These are phyloP conservation scores for Sorex araneus DNA, from an alignment of 2,113 vertebrate species.

Conservation along the genomic window DNA sequence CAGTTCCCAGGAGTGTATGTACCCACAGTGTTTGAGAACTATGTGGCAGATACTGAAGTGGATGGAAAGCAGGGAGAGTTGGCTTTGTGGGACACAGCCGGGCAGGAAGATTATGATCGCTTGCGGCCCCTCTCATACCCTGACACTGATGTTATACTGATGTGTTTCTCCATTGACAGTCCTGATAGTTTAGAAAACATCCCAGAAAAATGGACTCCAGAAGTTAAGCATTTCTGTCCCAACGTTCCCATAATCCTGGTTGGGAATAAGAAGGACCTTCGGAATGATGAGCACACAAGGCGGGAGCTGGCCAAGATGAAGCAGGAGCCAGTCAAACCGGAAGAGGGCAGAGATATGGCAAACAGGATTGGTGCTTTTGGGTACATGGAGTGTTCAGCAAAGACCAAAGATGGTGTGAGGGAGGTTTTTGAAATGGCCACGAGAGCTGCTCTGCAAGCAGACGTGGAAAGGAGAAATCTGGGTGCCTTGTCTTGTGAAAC, in stretches of 20 bases:
- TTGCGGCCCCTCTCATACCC: too few species aligned
- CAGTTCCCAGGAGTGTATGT: too few species aligned
- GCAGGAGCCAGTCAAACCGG: constrained; percentile 92
- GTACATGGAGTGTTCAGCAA: constrained; percentile 94
- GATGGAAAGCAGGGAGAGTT: too few species aligned
- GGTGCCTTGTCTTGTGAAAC: constrained; percentile 93
- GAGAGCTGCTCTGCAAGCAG: constrained; percentile 93
- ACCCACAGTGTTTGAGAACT: too few species aligned
- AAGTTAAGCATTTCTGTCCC: constrained; percentile 99
- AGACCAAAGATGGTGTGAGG: constrained; percentile 94
- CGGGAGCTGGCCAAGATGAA: constrained; percentile 99
- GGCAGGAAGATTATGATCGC: too few species aligned
- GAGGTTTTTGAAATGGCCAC: constrained; percentile 94
- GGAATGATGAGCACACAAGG: constrained; percentile 98
- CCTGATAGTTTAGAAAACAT: constrained; percentile 99
- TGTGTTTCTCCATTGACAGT: too few species aligned
- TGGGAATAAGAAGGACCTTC: constrained; percentile 99
- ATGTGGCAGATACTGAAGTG: too few species aligned
- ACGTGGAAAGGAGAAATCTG: constrained; percentile 92
- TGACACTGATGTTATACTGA: too few species aligned
- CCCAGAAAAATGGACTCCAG: constrained; percentile 99
- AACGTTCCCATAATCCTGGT: constrained; percentile 99
- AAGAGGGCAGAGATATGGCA: constrained; percentile 93
- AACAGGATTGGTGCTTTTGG: constrained; percentile 92
- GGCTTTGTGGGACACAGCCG: too few species aligned